These are phyloP conservation scores for Phenacoccus solenopsis DNA, from an alignment of 1,140 invertebrate species.

Conservation along the genomic window DNA sequence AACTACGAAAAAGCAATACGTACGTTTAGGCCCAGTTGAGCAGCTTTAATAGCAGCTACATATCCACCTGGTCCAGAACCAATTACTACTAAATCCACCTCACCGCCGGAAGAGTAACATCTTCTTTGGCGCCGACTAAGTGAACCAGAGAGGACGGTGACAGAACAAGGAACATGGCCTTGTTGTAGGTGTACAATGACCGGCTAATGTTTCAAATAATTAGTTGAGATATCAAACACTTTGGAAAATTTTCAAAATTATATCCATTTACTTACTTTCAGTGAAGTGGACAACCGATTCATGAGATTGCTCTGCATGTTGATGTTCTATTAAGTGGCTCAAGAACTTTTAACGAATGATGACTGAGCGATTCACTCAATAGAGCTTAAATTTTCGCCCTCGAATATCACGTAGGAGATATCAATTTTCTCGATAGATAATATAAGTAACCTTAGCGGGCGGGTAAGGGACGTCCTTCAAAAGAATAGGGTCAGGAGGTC, in stretches of 20 bases:
- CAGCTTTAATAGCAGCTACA: constrained; percentile 97
- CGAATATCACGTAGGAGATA: background rate
- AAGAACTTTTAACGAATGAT: background rate
- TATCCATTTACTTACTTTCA: constrained; percentile 32
- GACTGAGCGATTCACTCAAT: background rate
- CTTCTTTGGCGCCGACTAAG: constrained; percentile 21
- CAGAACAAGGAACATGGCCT: constrained; percentile 9
- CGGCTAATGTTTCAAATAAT: constrained; percentile 23
- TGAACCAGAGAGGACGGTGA: constrained; percentile 15
- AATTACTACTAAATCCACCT: constrained; percentile 93
- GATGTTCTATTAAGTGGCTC: background rate
- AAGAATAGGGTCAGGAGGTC: background rate
- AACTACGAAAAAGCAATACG: constrained; percentile 22
- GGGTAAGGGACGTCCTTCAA: background rate
- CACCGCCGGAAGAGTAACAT: constrained; percentile 53
- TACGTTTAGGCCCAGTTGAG: constrained; percentile 94
- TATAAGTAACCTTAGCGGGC: background rate
- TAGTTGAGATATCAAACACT: background rate
- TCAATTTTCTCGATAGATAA: background rate
- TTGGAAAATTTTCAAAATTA: background rate
- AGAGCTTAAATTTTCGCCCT: background rate
- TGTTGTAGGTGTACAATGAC: constrained; percentile 21
- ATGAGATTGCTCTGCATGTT: constrained; percentile 37
- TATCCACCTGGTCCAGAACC: constrained; percentile 98
- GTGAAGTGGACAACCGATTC: constrained; percentile 33